A percentile compares a stretch with the other conserved stretches of the same genome.
These are phyloP conservation scores for Neomorphus geoffroyi DNA, from an alignment of 2,797 vertebrate species.

Conservation along the genomic window DNA sequence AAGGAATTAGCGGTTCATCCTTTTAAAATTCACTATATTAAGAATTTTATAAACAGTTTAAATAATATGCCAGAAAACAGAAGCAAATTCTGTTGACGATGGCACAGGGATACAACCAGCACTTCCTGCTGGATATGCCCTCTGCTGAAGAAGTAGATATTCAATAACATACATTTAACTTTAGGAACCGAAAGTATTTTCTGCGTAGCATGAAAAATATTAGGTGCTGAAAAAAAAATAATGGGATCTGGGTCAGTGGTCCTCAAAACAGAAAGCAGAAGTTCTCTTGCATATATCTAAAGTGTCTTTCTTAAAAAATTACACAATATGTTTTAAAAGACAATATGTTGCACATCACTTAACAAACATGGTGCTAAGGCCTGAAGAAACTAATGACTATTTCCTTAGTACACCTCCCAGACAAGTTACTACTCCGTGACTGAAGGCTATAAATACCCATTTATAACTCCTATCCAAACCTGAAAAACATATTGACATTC, in stretches of 20 bases:
- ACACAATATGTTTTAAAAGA: not conserved
- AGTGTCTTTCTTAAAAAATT: not conserved
- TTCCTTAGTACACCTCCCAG: constrained; percentile 32
- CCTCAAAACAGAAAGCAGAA: constrained; percentile 40
- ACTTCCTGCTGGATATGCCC: not conserved
- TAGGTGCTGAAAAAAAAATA: constrained; percentile 33
- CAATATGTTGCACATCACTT: not conserved
- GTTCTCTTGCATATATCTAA: constrained; percentile 28
- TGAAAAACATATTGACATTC: not conserved
- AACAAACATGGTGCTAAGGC: constrained; percentile 4
- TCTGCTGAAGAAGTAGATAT: constrained; percentile 8
- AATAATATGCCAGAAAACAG: not conserved
- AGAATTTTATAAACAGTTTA: not conserved
- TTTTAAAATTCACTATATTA: not conserved
- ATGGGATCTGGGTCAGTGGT: not conserved
- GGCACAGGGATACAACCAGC: not conserved
- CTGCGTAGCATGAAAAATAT: not conserved
- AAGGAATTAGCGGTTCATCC: not conserved
- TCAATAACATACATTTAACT: not conserved
- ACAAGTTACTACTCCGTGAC: not conserved
- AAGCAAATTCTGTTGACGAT: not conserved
- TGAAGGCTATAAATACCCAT: not conserved
- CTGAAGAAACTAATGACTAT: constrained; percentile 47
- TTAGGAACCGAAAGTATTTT: constrained; percentile 31
- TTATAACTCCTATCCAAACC: not conserved